Percentiles rank a stretch among this genome's conserved stretches.
These are phyloP conservation scores for Conistra vaccinii DNA, from an alignment of 2,888 invertebrate genomes.

Conservation along the genomic window DNA sequence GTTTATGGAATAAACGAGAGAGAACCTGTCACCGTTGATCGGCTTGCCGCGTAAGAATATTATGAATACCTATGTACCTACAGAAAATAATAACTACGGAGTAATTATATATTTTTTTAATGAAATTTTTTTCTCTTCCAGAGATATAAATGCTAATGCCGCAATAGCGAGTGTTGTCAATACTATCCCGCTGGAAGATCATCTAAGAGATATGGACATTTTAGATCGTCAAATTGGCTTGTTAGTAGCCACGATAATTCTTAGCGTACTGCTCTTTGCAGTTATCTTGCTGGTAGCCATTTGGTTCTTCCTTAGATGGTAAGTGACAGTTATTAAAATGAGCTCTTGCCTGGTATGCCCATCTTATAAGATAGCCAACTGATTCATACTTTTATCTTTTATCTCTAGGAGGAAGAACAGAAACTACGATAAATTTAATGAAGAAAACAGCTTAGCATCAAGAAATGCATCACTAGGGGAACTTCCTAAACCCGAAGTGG, in stretches of 20 bases:
- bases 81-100: not conserved
- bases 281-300: constrained; percentile 77
- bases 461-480: constrained; percentile 72
- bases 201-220: constrained; percentile 79
- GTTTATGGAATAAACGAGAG: constrained; percentile 81
- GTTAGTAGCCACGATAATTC: constrained; percentile 84
- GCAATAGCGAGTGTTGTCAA: constrained; percentile 76
- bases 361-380: constrained; percentile 54
- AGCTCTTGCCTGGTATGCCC: constrained; percentile 48
- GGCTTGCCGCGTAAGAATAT: constrained; percentile 77
- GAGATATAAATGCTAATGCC: constrained; percentile 79
- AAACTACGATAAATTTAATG: constrained; percentile 80
- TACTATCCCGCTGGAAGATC: constrained; percentile 83
- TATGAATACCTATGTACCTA: not conserved
- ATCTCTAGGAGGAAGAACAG: constrained; percentile 76
- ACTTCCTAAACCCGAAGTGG: constrained; percentile 70
- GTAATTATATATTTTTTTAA: not conserved
- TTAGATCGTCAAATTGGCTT: constrained; percentile 81
- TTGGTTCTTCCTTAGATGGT: constrained; percentile 85
- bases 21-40: constrained; percentile 79
- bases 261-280: constrained; percentile 82
- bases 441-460: constrained; percentile 79
- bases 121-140: constrained; percentile 70
- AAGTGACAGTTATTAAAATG: constrained; percentile 74
- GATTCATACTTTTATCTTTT: constrained; percentile 65